Conservation (phyloP, 2,113 vertebrate species). For the Mesocricetus auratus region DNA sequence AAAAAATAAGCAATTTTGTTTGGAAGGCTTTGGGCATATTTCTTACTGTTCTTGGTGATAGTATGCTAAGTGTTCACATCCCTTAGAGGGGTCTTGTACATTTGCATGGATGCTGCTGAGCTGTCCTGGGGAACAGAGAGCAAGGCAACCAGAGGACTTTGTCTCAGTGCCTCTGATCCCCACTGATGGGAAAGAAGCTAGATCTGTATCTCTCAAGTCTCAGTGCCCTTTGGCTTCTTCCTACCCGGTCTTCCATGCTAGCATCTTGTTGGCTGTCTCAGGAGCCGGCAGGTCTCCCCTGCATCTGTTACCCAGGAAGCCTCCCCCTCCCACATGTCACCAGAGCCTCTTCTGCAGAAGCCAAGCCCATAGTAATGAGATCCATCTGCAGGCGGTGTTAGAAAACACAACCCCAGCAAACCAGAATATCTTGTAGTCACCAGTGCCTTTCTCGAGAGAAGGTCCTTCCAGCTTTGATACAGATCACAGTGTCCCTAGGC, state of each 20-base stretch:
- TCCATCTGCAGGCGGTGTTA: not conserved
- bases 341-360: not conserved
- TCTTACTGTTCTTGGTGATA: not conserved
- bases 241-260: not conserved
- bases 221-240: not conserved
- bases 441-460: not conserved
- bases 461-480: not conserved
- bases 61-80: too few species aligned
- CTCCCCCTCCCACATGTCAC: not conserved
- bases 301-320: not conserved
- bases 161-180: not conserved
- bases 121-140: fast-evolving
- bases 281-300: not conserved
- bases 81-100: fast-evolving
- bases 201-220: not conserved
- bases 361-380: not conserved
- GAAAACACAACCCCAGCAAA: not conserved
- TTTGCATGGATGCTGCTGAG: not conserved
- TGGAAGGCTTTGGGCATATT: not conserved
- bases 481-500: too few species aligned
- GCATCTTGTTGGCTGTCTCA: not conserved
- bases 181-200: not conserved
- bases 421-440: not conserved
- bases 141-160: not conserved
- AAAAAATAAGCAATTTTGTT: slow-evolving; percentile 27